Percentiles rank a stretch among this genome's conserved stretches.
These are phyloP conservation scores for Melanotaenia boesemani DNA, from an alignment of 2,797 vertebrate species.

Conservation along the genomic window DNA sequence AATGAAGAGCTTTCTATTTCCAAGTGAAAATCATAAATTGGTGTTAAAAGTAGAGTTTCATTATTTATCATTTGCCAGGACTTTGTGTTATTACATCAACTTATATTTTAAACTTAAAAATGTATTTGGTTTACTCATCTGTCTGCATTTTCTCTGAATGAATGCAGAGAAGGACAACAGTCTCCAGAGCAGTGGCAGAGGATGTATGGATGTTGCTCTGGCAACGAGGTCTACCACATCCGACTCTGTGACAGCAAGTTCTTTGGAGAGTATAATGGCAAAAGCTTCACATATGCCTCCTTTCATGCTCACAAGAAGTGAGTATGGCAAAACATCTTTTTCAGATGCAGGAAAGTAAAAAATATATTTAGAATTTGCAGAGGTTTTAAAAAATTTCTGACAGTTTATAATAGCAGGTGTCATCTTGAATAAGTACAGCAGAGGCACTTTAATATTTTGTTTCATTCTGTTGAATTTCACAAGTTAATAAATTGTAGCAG, in stretches of 20 bases:
- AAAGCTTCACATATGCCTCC: constrained; percentile 98
- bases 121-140: neutral
- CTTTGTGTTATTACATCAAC: neutral
- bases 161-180: constrained; percentile 91
- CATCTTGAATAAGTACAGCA: neutral
- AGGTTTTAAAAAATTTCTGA: neutral
- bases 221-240: constrained; percentile 98
- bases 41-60: neutral
- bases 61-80: neutral
- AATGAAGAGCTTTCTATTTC: constrained; percentile 3
- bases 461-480: neutral
- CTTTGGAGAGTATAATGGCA: constrained; percentile 96
- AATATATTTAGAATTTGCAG: neutral
- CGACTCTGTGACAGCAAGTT: constrained; percentile 95
- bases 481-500: too few relatives aligned
- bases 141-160: constrained; percentile 23
- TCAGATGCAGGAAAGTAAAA: constrained; percentile 19
- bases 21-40: neutral
- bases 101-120: neutral
- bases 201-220: constrained; percentile 96
- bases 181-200: constrained; percentile 98
- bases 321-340: constrained; percentile 59
- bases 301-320: constrained; percentile 99
- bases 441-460: neutral
- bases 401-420: neutral